Conservation (phyloP, 2,797 vertebrate species). For the Semotilus atromaculatus region DNA sequence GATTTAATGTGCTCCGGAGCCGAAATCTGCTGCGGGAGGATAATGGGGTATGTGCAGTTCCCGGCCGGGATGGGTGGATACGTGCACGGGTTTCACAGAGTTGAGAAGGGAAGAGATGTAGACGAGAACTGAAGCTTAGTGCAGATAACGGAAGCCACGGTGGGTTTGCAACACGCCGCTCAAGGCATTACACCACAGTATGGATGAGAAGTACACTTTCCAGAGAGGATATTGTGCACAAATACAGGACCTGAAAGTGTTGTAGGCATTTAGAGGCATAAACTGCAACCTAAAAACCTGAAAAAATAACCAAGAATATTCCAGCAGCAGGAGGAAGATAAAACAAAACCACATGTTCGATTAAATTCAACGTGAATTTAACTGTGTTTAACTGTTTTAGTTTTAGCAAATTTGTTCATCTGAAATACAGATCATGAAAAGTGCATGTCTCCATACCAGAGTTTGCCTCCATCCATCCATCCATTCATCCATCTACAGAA, state of each 20-base stretch:
- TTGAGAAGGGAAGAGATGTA: slow-evolving; percentile 27
- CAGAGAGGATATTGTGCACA: slow-evolving; percentile 21
- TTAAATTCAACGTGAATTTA: neutral
- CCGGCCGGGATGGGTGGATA: slow-evolving; percentile 41
- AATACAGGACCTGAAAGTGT: neutral
- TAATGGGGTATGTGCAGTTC: slow-evolving; percentile 48
- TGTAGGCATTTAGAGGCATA: neutral
- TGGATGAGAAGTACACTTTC: slow-evolving; percentile 1
- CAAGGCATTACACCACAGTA: slow-evolving; percentile 23
- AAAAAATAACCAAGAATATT: neutral
- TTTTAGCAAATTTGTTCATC: neutral
- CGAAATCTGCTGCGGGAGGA: slow-evolving; percentile 54
- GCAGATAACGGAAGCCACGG: slow-evolving; percentile 37
- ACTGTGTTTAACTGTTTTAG: neutral
- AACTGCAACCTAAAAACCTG: neutral
- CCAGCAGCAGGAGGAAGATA: neutral
- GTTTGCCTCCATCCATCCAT: neutral
- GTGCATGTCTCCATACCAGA: neutral
- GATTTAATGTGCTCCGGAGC: slow-evolving; percentile 57
- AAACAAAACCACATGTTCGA: neutral
- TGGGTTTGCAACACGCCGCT: slow-evolving; percentile 29
- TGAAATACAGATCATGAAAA: neutral
- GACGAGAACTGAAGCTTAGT: slow-evolving; percentile 29
- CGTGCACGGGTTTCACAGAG: slow-evolving; percentile 26
- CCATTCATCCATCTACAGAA: neutral